Base-by-base conservation (phyloP, 2,113 vertebrate species). In the Pseudolaguvia tuberculata region DNA sequence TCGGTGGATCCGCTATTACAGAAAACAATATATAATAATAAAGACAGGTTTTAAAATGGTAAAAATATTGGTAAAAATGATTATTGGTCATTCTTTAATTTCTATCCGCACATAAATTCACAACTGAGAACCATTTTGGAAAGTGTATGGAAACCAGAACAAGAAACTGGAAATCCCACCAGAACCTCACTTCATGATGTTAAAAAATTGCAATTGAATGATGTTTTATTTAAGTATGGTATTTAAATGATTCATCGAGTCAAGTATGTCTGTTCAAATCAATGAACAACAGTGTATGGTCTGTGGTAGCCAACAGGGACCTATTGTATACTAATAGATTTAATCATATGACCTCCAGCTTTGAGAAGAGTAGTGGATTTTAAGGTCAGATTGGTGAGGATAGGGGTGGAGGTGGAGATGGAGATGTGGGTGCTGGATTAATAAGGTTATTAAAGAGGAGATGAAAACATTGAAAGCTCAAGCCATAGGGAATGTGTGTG, bases 351-450 rank as follows among this genome's bases (percentile, higher is more conserved):
- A 73, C 70, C 53, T 48, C 51, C 39, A 67, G 77, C 45, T 66
- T n/a, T 45, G 58, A 78, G 52, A 71, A 67, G 25, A 50, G n/a
- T 45, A 71, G 78, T 82, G 70, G 73, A 55, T 73, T 79, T 79
- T 77, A 77, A 82, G 80, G 80, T 77, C 80, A 79, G 70, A 31
- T 20, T 50, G 69, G 69, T 79, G 80, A 25, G 20, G 15, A 56
- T 18, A 48, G 53, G 20, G 15, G 50, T 23, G 55, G 53, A 55
- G 68, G 51, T 61, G 78, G 55, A 51, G 53, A 56, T 56, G 63
- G 45, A 50, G 45, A 50, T 48, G 63, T 13, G 25, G 55, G 52
- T 68, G 52, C 23, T 47, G 69, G 55, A n/a, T 55, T 72, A 78
- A 78, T 73, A 78, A 73, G 69, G 71, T 66, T 72, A 78, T 73